These are phyloP conservation scores for Calephelis perditalis DNA, from an alignment of 2,888 invertebrate genomes.

Conservation along the genomic window DNA sequence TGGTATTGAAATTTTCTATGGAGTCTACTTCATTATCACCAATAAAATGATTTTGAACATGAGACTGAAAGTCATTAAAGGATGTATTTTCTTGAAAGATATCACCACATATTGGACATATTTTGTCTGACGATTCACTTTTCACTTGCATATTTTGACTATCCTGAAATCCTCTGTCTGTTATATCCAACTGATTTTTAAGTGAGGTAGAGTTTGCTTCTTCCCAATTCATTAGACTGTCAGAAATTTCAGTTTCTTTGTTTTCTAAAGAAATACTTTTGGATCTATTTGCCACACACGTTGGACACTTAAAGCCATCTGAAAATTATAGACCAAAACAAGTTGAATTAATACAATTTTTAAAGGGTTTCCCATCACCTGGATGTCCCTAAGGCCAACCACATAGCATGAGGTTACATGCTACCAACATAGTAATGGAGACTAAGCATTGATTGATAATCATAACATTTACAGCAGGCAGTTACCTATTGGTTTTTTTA, in stretches of 20 bases:
- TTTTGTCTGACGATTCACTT: slow-evolving; percentile 63
- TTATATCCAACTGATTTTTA: slow-evolving; percentile 51
- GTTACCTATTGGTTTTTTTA: too few relatives aligned
- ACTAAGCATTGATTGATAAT: too few relatives aligned
- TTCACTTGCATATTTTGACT: slow-evolving; percentile 30
- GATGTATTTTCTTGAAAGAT: slow-evolving; percentile 75
- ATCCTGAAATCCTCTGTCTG: slow-evolving; percentile 44
- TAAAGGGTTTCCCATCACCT: too few relatives aligned
- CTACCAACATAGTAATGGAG: too few relatives aligned
- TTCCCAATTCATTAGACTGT: slow-evolving; percentile 66
- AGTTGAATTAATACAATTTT: neutral
- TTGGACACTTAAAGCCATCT: slow-evolving; percentile 66
- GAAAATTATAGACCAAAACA: slow-evolving; percentile 34
- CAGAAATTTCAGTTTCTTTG: slow-evolving; percentile 70
- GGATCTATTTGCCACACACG: slow-evolving; percentile 50
- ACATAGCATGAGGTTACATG: too few relatives aligned
- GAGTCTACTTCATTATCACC: slow-evolving; percentile 76
- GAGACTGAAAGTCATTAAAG: slow-evolving; percentile 83
- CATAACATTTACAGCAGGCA: too few relatives aligned
- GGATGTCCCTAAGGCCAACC: too few relatives aligned
- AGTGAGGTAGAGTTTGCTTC: slow-evolving; percentile 62
- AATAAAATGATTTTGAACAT: slow-evolving; percentile 87
- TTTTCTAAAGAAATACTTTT: slow-evolving; percentile 55
- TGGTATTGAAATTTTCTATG: slow-evolving; percentile 73
- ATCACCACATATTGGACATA: slow-evolving; percentile 87